Evolutionary conservation across 2,113 vertebrate genomes (phyloP).

Genomic region (Tricholaema leucomelas): DNA sequence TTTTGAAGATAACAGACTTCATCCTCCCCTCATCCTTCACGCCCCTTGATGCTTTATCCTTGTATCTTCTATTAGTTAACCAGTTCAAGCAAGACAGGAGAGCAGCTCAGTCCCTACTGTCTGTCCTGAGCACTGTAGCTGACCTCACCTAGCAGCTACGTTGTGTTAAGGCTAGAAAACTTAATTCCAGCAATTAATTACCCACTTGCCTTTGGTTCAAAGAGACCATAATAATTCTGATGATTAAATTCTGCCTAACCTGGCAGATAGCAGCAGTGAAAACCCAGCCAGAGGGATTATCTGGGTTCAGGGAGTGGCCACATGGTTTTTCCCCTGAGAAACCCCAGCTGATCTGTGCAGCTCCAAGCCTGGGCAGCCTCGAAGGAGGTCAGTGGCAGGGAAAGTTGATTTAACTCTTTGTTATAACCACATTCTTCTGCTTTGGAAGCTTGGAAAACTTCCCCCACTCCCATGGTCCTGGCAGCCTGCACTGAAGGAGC

Average conservation of each 20-base stretch:
- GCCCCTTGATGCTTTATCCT: not conserved
- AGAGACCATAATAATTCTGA: not conserved
- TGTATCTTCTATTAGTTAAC: not conserved
- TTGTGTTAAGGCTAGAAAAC: not conserved
- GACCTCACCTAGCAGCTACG: not conserved
- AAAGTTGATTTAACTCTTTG: not conserved
- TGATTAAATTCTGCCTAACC: constrained; percentile 1
- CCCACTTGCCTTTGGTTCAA: not conserved
- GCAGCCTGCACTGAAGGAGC: not conserved
- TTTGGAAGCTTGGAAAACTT: not conserved
- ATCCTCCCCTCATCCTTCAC: not conserved
- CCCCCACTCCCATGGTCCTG: not conserved
- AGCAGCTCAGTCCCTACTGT: not conserved
- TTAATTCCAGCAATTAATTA: not conserved
- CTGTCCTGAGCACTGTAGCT: not conserved
- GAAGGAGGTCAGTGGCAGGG: not conserved
- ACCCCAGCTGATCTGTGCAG: not conserved
- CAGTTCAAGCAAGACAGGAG: not conserved
- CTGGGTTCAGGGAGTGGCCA: constrained; percentile 28
- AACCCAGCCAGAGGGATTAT: constrained; percentile 27
- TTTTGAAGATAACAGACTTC: not conserved
- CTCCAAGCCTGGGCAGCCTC: not conserved
- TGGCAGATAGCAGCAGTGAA: not conserved
- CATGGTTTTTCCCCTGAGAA: not conserved
- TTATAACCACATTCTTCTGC: not conserved